Percentiles rank a stretch among this genome's conserved stretches.
phyloP scores from a whole-genome alignment of 2,797 vertebrate genomes.

The Hoplostethus mediterraneus region DNA sequence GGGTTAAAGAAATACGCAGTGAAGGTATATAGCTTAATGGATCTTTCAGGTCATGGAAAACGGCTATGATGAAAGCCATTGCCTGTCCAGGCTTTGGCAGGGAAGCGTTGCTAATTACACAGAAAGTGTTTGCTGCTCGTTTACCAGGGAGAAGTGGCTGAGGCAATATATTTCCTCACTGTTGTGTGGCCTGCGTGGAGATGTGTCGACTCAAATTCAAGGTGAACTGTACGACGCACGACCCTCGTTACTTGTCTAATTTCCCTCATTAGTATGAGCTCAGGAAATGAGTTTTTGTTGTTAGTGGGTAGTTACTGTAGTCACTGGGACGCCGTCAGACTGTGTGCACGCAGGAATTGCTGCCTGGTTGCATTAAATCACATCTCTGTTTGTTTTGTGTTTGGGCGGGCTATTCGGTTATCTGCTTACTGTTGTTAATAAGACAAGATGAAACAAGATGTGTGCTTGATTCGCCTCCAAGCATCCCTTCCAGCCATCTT shows the following conservation, averaged over 20 bases:
- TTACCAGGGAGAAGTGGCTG: slow-evolving; percentile 57
- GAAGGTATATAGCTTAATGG: slow-evolving; percentile 15
- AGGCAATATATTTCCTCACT: slow-evolving; percentile 54
- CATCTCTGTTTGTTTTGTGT: slow-evolving; percentile 38
- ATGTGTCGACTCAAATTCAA: slow-evolving; percentile 64
- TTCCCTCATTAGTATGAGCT: slow-evolving; percentile 64
- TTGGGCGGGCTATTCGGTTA: slow-evolving; percentile 34
- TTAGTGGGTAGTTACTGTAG: slow-evolving; percentile 37
- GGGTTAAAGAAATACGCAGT: slow-evolving; percentile 5
- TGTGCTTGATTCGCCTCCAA: slow-evolving; percentile 60
- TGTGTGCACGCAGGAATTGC: slow-evolving; percentile 42
- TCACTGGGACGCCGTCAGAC: slow-evolving; percentile 42
- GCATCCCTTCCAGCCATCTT: slow-evolving; percentile 59
- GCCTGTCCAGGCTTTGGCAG: slow-evolving; percentile 43
- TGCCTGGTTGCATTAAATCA: slow-evolving; percentile 65
- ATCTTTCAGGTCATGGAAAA: slow-evolving; percentile 20
- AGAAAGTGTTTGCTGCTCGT: slow-evolving; percentile 68
- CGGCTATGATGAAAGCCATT: slow-evolving; percentile 31
- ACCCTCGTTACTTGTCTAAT: slow-evolving; percentile 62
- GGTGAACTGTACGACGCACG: slow-evolving; percentile 28
- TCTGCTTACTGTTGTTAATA: slow-evolving; percentile 58
- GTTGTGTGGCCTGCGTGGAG: slow-evolving; percentile 47
- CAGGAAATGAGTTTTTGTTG: slow-evolving; percentile 44
- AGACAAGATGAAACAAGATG: slow-evolving; percentile 63
- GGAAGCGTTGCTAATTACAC: slow-evolving; percentile 56